Evolutionary conservation across 2,797 vertebrate genomes (phyloP), one percentile per base, ranked within the genome.

Genomic region (Clarias laeviceps): DNA sequence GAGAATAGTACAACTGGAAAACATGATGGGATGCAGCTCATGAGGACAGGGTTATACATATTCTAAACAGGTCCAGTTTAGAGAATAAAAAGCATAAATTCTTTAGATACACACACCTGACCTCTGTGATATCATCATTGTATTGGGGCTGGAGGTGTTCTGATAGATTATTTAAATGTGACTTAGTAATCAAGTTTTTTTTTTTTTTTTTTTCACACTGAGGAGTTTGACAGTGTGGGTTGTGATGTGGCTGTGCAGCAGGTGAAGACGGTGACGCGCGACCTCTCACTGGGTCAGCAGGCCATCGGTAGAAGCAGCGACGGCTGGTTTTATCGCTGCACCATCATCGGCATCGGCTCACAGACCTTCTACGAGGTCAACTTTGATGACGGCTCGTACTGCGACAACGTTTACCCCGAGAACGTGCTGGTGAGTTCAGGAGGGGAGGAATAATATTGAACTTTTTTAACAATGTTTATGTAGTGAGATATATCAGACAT

Each of bases 321-420:
- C 0, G 94, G 97, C 37, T 96, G 97, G 92, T 99, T 97, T 92
- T 98, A 98, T 89, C 95, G 95, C 88, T 98, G 98, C 85, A 95
- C 93, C 82, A 94, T 99, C 89, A 97, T 99, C 0, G 98, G 97
- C 89, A 93, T 91, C 34, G 96, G 95, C 1, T 95, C 96, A 0
- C 98, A 98, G 93, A 97, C 94, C 3, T 96, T 96, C 94, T 99
- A 97, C 12, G 98, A 99, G 90, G 97, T 99, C 40, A 99, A 98
- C 93, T 99, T 97, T 0, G 97, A 99, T 0, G 97, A 99, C 0
- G 98, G 98, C 9, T 99, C 98, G 0, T 99, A 99, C 93, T 98
- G 97, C 0, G 97, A 99, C 94, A 99, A 99, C 90, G 89, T 99
- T 20, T 95, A 96, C 89, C 98, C 98, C 0, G 98, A 99, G 92